A percentile compares a stretch with the other conserved stretches of the same genome.
phyloP scores from a whole-genome alignment of 2,113 vertebrate genomes.

The Pomatostomus ruficeps region DNA sequence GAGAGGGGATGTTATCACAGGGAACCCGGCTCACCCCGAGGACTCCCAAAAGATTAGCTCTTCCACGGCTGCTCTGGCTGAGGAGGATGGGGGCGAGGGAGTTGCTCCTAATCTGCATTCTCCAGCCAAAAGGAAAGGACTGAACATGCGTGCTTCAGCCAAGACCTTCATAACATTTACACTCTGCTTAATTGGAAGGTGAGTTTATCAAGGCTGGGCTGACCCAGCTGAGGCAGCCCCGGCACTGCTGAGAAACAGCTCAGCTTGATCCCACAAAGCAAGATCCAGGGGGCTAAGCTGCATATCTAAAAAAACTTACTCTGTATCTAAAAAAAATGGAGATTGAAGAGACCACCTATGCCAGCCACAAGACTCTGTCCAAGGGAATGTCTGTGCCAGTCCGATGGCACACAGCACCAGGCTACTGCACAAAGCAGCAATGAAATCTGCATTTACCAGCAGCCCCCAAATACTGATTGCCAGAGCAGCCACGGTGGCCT shows the following conservation, averaged over 20 bases:
- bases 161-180: not conserved
- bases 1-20: constrained; percentile 6
- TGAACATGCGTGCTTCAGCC: not conserved
- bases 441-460: not conserved
- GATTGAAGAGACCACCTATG: not conserved
- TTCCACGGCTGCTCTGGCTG: not conserved
- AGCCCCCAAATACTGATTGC: not conserved
- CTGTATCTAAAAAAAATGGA: not conserved
- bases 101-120: not conserved
- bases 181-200: not conserved
- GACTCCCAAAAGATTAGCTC: constrained; percentile 4
- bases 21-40: not conserved
- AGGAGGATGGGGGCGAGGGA: not conserved
- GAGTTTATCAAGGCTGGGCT: not conserved
- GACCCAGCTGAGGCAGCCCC: not conserved
- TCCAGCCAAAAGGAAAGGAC: not conserved
- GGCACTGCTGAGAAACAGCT: not conserved
- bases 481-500: not conserved
- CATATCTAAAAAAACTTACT: not conserved
- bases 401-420: not conserved
- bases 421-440: not conserved
- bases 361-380: not conserved
- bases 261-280: not conserved
- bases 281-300: not conserved
- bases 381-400: not conserved